Base-by-base conservation (phyloP, 2,888 invertebrate genomes). In the Cheilosia urbana region DNA sequence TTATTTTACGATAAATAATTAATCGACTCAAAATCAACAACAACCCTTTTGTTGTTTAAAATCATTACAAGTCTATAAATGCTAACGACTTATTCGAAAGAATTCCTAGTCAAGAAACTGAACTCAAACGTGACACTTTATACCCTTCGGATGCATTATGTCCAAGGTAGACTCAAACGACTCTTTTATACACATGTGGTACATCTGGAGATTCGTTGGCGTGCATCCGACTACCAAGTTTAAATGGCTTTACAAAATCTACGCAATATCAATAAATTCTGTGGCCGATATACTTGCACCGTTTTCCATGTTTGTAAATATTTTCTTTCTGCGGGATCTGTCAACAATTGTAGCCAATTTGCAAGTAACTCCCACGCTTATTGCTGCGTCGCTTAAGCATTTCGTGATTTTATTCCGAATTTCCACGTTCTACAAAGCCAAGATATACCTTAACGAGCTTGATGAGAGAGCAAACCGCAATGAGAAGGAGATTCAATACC, bases 171-270 rank as follows among this genome's bases (percentile, higher is more conserved):
- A 37, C 37, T 13, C 37, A 37, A 37, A 37, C 37, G 37, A 37
- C 4, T 13, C 37, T 13, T 37, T 37, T 37, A 37, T 37, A 13
- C 2, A 58, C 9, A 15, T 83, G 40, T 66, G 72, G 72, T 24
- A 40, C 4, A 57, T 72, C 42, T 83, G 83, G 83, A 53, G 78
- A 11, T 24, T 79, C 0, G 34, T 60, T 5, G 79, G 79, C 9
- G 30, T 73, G 5, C 42, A 49, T 57, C 83, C 83, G 4, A 42
- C 34, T 7, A 45, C 37, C 17, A 62, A 17, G 1, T 11, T 57
- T 9, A 66, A 42, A 40, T 53, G 69, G 73, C 58, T 79, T 11
- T 84, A 84, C 37, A 27, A 51, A 21, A 19, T 34, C 11, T 84
- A 84, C 45, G 62, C 47, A 21, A 15, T 79, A 4, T 15, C 53